Conservation (phyloP, 2,888 invertebrate species). For the Himalopsyche tibetana region DNA sequence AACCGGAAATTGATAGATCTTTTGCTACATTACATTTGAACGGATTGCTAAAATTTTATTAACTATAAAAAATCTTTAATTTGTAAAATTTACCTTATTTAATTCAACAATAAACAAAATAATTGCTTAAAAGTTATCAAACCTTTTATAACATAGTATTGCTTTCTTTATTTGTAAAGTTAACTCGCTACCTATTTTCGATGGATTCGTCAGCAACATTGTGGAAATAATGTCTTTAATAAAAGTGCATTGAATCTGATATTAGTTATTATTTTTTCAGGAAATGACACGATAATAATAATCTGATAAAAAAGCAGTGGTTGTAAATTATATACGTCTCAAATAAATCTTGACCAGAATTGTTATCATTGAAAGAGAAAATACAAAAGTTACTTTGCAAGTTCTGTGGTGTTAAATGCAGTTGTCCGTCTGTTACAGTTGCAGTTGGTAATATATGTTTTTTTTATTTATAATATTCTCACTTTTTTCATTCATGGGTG, state of each 20-base stretch:
- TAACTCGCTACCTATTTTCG: too few relatives aligned
- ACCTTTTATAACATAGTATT: too few relatives aligned
- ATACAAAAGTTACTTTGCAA: constrained; percentile 35
- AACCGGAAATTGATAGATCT: too few relatives aligned
- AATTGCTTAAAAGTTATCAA: too few relatives aligned
- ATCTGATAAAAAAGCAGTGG: constrained; percentile 5
- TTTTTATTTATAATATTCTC: constrained; percentile 18
- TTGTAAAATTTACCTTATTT: too few relatives aligned
- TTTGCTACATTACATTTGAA: too few relatives aligned
- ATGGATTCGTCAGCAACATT: not conserved
- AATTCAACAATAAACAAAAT: too few relatives aligned
- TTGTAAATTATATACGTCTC: not conserved
- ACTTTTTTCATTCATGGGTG: not conserved
- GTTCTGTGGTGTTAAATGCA: constrained; percentile 33
- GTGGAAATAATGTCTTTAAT: not conserved
- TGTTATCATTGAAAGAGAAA: not conserved
- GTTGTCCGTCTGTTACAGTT: constrained; percentile 39
- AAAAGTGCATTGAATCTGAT: not conserved
- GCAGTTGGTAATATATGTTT: constrained; percentile 37
- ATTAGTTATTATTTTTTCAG: not conserved
- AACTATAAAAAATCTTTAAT: too few relatives aligned
- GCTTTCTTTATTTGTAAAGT: too few relatives aligned
- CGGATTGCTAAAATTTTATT: too few relatives aligned
- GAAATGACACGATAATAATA: constrained; percentile 5
- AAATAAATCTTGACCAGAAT: not conserved